Conservation (phyloP, 2,888 invertebrate species). For the Limnephilus rhombicus region DNA sequence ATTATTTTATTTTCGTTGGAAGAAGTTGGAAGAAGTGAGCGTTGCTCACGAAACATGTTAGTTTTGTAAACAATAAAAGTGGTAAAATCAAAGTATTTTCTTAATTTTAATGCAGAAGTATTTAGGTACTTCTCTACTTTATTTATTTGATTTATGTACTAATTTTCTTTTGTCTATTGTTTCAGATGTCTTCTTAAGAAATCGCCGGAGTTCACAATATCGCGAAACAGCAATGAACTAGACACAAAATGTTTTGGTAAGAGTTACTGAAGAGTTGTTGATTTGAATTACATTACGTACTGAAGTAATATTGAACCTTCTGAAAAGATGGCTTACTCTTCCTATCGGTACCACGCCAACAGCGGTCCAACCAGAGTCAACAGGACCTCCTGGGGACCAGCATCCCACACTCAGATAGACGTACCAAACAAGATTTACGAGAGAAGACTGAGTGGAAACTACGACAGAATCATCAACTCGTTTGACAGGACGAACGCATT, state of each 20-base stretch:
- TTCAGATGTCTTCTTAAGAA: constrained; percentile 39
- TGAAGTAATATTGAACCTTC: not conserved
- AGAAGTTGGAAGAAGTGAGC: no score
- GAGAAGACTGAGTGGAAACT: constrained; percentile 75
- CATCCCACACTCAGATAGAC: constrained; percentile 73
- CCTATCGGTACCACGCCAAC: constrained; percentile 61
- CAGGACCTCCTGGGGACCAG: constrained; percentile 81
- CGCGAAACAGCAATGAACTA: not conserved
- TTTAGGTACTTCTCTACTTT: no score
- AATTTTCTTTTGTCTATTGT: constrained; percentile 20
- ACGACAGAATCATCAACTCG: constrained; percentile 76
- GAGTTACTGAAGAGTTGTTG: not conserved
- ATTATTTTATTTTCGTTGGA: no score
- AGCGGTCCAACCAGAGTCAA: constrained; percentile 65
- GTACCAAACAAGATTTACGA: constrained; percentile 72
- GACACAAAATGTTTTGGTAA: not conserved
- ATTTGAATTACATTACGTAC: not conserved
- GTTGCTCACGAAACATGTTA: no score
- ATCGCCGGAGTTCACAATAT: not conserved
- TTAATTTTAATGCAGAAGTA: no score
- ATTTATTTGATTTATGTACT: not conserved
- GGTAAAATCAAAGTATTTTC: no score
- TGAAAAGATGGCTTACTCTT: constrained; percentile 60
- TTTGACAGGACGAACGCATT: constrained; percentile 77
- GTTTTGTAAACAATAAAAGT: no score